Base-by-base conservation (phyloP, 2,113 vertebrate genomes). In the Cyanoliseus patagonus region DNA sequence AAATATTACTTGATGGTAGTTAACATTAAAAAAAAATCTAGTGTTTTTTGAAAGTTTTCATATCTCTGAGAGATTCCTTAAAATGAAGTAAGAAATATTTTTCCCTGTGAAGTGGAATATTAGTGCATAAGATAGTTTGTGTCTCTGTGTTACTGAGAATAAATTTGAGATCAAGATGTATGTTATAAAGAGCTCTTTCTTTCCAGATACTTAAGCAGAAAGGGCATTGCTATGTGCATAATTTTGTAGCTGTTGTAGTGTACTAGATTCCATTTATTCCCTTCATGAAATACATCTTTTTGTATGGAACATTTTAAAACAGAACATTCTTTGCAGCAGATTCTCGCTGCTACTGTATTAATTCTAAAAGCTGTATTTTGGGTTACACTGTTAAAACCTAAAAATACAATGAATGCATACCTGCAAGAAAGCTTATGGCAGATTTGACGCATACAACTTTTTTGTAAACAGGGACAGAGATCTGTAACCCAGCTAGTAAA, bases 231-330 rank as follows among this genome's bases (percentile, higher is more conserved):
- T 82, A 30, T 41, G 46, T 82, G 70, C 24, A 37, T 46, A 5
- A 20, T 61, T 55, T 51, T 88, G 59, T 76, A 73, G 35, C 64
- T 73, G 24, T 77, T 61, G 3, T 70, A 37, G 17, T 44, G 20
- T 46, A 27, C 37, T 69, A 20, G 13, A 28, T 63, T 78, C 25
- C 14, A 11, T 52, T 78, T 77, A 42, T 77, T 68, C 42, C 14
- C 28, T 35, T 72, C 25, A 33, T 25, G 17, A 55, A 53, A 80
- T 35, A 41, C 2, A 16, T 10, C 33, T 68, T 90, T 92, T 55
- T 46, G 83, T 83, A 64, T 23, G 72, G 67, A 95, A 66, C 75
- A 75, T 94, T 80, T 95, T 90, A 42, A 80, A 90, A 72, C 64
- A 41, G 59, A 82, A 85, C 52, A 44, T 49, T 53, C 17, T 95